A percentile compares a stretch with the other conserved stretches of the same genome.
Evolutionary conservation across 2,888 invertebrate species (phyloP).

Genomic region (Acanthosepion pharaonis): DNA sequence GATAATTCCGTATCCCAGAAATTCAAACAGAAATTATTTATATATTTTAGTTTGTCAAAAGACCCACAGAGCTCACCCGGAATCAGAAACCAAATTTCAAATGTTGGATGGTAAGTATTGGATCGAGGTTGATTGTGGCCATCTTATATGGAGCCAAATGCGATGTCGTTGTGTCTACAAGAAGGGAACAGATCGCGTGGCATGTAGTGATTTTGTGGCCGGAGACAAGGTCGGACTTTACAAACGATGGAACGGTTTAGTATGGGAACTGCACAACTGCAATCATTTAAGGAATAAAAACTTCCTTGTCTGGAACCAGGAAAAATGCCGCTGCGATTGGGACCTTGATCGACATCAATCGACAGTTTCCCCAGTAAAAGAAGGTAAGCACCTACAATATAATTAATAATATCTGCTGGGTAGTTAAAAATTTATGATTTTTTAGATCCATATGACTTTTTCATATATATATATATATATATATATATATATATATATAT

Average conservation of each 20-base stretch:
- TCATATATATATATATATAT: too few relatives aligned
- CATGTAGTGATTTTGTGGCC: neutral
- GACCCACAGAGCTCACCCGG: constrained; percentile 42
- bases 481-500: too few relatives aligned
- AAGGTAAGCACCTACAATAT: neutral
- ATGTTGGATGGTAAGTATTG: constrained; percentile 46
- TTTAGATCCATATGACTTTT: too few relatives aligned
- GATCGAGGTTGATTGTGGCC: constrained; percentile 46
- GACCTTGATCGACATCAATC: neutral
- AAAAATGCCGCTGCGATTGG: constrained; percentile 44
- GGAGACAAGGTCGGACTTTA: neutral
- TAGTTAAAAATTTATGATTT: too few relatives aligned
- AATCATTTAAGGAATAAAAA: neutral
- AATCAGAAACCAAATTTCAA: constrained; percentile 23
- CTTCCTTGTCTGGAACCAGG: constrained; percentile 35
- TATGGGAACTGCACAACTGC: constrained; percentile 14
- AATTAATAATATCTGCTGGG: neutral
- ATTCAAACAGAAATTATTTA: too few relatives aligned
- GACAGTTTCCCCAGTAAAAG: neutral
- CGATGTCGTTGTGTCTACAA: constrained; percentile 18
- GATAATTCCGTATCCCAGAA: too few relatives aligned
- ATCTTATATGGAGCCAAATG: constrained; percentile 36
- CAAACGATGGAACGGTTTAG: constrained; percentile 37
- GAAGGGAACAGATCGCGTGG: neutral
- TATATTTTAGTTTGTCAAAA: constrained; percentile 36